These are phyloP conservation scores for Dorcus parallelipipedus DNA, from an alignment of 2,888 invertebrate species.

Conservation along the genomic window DNA sequence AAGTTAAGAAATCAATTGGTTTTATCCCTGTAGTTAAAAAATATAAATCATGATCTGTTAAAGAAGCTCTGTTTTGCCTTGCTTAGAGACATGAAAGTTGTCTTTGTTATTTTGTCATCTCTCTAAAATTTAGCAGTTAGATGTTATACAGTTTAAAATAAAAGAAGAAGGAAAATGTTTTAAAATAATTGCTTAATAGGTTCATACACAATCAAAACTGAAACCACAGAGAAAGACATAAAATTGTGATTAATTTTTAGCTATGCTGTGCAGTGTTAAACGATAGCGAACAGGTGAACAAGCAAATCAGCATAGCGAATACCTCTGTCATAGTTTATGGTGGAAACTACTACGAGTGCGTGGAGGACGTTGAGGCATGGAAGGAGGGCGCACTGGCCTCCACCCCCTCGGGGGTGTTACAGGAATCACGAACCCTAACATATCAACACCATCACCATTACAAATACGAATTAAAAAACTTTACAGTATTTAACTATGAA, in stretches of 20 bases:
- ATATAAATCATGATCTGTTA: too few species aligned
- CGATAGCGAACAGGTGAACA: conserved; percentile 16
- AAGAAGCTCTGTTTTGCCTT: too few species aligned
- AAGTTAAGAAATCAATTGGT: too few species aligned
- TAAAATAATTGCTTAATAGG: too few species aligned
- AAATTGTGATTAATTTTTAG: not conserved
- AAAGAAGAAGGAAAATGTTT: too few species aligned
- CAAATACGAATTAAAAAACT: not conserved
- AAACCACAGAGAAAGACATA: not conserved
- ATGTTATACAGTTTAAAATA: not conserved
- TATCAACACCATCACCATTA: conserved; percentile 15
- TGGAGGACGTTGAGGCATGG: conserved; percentile 59
- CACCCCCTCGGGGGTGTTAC: conserved; percentile 47
- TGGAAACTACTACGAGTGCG: conserved; percentile 53
- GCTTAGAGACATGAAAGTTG: too few species aligned
- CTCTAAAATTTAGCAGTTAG: too few species aligned
- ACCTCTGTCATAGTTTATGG: conserved; percentile 40
- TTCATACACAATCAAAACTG: too few species aligned
- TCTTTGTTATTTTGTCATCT: too few species aligned
- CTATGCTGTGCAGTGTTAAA: conserved; percentile 8
- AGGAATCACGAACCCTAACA: conserved; percentile 21
- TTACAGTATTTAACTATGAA: not conserved
- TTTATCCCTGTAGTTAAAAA: too few species aligned
- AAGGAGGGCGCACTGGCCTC: conserved; percentile 58
- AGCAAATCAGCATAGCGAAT: conserved; percentile 24